Conservation (phyloP, 2,113 vertebrate species). For the Telmatochromis bifrenatus region DNA sequence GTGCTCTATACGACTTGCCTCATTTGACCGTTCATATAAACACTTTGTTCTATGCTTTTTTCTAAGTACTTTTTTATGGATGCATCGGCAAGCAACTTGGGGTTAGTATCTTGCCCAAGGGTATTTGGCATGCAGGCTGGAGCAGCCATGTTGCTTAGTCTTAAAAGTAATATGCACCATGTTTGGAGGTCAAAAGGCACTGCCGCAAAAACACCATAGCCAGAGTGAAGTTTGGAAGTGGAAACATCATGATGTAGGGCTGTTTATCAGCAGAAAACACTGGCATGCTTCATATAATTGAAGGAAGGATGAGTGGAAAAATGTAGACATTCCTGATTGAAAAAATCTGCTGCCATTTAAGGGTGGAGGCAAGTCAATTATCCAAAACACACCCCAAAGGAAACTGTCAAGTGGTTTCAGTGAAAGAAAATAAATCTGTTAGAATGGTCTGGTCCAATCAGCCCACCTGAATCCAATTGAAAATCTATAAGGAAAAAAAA, state of each 20-base stretch:
- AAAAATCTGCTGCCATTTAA: not conserved
- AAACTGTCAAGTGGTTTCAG: not conserved
- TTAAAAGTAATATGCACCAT: not conserved
- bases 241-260: not conserved
- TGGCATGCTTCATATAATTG: not conserved
- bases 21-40: not conserved
- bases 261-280: not conserved
- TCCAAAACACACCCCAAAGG: not conserved
- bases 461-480: not conserved
- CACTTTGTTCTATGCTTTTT: not conserved
- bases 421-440: not conserved
- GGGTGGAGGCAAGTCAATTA: not conserved
- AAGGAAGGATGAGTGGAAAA: not conserved
- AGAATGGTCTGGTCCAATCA: not conserved
- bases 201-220: not conserved
- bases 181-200: not conserved
- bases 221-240: not conserved
- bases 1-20: not conserved
- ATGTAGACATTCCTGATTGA: not conserved
- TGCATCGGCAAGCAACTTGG: not conserved
- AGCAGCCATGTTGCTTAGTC: not conserved
- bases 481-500: not conserved
- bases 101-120: not conserved
- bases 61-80: not conserved
- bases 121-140: not conserved